Conservation (phyloP, 2,113 vertebrate species). For the Myiopsitta monachus region DNA sequence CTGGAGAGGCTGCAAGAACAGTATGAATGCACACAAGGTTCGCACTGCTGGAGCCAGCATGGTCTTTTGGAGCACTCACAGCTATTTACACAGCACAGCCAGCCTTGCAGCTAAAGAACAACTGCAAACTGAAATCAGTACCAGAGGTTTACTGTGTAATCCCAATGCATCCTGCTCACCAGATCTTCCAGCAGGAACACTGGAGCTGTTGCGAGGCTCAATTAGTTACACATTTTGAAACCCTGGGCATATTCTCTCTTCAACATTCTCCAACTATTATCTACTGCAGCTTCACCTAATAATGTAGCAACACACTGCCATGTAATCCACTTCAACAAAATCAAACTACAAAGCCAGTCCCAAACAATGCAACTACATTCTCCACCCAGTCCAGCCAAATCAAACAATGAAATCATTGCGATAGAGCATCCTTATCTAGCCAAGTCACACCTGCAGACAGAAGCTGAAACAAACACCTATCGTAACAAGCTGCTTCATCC, state of each 20-base stretch:
- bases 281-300: conserved; percentile 46
- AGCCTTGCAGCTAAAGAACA: background rate
- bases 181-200: background rate
- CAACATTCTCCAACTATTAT: conserved; percentile 13
- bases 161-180: conserved; percentile 11
- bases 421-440: conserved; percentile 57
- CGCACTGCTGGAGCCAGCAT: background rate
- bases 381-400: conserved; percentile 61
- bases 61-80: background rate
- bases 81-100: background rate
- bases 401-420: conserved; percentile 62
- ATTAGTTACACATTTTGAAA: conserved; percentile 5
- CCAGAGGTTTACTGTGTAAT: background rate
- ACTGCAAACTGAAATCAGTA: background rate
- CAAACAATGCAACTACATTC: conserved; percentile 51
- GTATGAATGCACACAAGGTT: background rate
- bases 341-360: conserved; percentile 41
- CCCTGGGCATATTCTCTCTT: background rate
- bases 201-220: background rate
- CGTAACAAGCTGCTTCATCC: conserved; percentile 42
- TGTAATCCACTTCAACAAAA: conserved; percentile 39
- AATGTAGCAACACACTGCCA: background rate
- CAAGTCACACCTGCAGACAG: conserved; percentile 59
- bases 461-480: conserved; percentile 47
- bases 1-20: background rate